Evolutionary conservation across 2,797 vertebrate species (phyloP).

Genomic region (Crenuchus spilurus): DNA sequence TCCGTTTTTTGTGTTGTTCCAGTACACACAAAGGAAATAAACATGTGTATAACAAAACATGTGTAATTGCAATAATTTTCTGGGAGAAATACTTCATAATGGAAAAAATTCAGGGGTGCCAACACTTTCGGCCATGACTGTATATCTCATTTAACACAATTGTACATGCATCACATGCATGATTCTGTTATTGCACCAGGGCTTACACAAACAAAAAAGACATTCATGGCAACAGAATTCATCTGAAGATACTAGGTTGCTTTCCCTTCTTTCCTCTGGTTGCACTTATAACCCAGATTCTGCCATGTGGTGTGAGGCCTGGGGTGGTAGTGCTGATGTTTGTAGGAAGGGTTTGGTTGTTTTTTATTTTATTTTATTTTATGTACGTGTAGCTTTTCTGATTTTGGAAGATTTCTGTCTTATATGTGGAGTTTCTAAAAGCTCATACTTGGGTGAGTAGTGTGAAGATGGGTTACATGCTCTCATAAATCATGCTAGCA

Average conservation of each 20-base stretch:
- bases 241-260: background rate
- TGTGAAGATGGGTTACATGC: background rate
- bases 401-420: conserved; percentile 3
- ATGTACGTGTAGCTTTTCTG: background rate
- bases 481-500: conserved; percentile 41
- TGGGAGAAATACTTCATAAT: too few species aligned
- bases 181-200: conserved; percentile 8
- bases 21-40: too few species aligned
- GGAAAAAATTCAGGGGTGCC: too few species aligned
- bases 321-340: conserved; percentile 29
- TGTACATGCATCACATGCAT: conserved; percentile 22
- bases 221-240: background rate
- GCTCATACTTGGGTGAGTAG: background rate
- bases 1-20: too few species aligned
- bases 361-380: background rate
- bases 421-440: conserved; percentile 21
- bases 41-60: too few species aligned
- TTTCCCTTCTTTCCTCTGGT: background rate
- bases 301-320: background rate
- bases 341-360: conserved; percentile 16
- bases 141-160: too few species aligned
- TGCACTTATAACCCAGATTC: background rate
- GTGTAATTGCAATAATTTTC: too few species aligned
- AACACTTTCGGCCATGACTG: too few species aligned
- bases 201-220: background rate